phyloP scores from a whole-genome alignment of 2,888 invertebrate species.

The Trachelus tabidus region DNA sequence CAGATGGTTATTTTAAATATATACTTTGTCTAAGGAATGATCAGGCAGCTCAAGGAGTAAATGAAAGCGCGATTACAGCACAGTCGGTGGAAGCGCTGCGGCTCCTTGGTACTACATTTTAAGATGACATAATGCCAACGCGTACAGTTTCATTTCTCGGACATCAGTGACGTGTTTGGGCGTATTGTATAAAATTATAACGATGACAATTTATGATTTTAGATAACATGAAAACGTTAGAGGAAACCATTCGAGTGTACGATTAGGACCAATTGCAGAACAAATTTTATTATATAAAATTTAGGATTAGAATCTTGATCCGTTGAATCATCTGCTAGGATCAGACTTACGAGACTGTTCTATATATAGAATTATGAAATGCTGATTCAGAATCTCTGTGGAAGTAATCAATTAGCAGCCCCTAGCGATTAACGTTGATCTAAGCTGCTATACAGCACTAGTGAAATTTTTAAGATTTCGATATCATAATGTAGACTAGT shows the following conservation, averaged over 20 bases:
- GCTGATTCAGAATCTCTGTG: background rate
- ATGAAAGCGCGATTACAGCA: constrained; percentile 10
- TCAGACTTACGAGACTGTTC: background rate
- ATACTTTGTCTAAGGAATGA: background rate
- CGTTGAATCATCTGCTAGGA: background rate
- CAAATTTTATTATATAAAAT: background rate
- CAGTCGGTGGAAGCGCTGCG: constrained; percentile 29
- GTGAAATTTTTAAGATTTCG: background rate
- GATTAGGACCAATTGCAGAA: background rate
- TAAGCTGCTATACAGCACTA: background rate
- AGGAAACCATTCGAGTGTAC: background rate
- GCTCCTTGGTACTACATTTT: constrained; percentile 38
- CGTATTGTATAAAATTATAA: background rate
- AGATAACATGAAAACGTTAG: background rate
- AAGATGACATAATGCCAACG: constrained; percentile 33
- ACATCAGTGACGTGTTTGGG: background rate
- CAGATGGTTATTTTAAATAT: background rate
- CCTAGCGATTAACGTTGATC: background rate
- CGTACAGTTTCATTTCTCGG: background rate
- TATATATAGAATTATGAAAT: background rate
- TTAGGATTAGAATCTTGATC: background rate
- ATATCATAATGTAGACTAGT: background rate
- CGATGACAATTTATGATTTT: background rate
- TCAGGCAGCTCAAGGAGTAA: background rate
- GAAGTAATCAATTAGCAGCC: background rate